phyloP scores from a whole-genome alignment of 2,888 invertebrate genomes.

The Slavum lentiscoides region DNA sequence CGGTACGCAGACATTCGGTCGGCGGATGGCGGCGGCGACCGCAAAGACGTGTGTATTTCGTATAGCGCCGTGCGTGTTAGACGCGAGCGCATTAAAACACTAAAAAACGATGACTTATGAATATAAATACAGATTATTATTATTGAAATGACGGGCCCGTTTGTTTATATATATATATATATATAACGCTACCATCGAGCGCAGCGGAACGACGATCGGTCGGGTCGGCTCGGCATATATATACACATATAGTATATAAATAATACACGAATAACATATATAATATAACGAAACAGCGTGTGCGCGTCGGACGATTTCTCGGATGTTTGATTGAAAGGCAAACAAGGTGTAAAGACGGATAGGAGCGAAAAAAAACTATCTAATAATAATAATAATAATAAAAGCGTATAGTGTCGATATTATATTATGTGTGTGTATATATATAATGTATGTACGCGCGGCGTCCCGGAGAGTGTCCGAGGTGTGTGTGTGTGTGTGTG shows the following conservation, averaged over 20 bases:
- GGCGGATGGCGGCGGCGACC: neutral
- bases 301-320: constrained; percentile 44
- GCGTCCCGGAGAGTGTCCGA: neutral
- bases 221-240: neutral
- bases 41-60: constrained; percentile 24
- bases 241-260: too few species aligned
- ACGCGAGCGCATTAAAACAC: constrained; percentile 45
- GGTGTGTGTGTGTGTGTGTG: neutral
- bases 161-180: constrained; percentile 32
- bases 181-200: neutral
- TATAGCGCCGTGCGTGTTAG: constrained; percentile 33
- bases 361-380: constrained; percentile 27
- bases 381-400: constrained; percentile 40
- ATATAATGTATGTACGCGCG: neutral
- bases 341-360: constrained; percentile 51
- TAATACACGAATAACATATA: too few species aligned
- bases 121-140: constrained; percentile 52
- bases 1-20: neutral
- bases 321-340: constrained; percentile 53
- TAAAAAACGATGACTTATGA: constrained; percentile 54
- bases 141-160: constrained; percentile 52
- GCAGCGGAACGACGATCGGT: too few species aligned
- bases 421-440: too few species aligned
- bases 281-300: constrained; percentile 36
- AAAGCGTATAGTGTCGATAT: constrained; percentile 20